These are phyloP conservation scores for Eublepharis macularius DNA, from an alignment of 2,113 vertebrate genomes.

Conservation along the genomic window DNA sequence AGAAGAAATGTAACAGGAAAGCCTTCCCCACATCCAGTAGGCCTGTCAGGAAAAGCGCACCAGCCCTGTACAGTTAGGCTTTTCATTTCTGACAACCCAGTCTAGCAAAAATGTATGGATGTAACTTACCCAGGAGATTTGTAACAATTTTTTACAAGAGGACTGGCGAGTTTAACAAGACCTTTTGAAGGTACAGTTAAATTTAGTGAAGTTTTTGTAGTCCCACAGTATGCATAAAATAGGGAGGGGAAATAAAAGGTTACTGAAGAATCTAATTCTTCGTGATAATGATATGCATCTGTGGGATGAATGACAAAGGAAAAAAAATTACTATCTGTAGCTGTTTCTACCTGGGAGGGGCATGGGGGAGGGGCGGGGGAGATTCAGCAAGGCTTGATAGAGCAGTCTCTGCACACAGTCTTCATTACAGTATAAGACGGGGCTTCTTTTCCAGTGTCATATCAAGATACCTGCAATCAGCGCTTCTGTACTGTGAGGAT, in stretches of 20 bases:
- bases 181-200: not conserved
- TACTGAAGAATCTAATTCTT: not conserved
- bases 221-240: slow-evolving; percentile 6
- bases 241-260: not conserved
- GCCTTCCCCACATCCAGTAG: not conserved
- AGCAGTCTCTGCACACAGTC: not conserved
- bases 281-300: slow-evolving; percentile 3
- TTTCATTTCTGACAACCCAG: not conserved
- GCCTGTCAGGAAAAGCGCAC: not conserved
- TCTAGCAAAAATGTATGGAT: not conserved
- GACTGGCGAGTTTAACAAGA: not conserved
- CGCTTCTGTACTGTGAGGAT: not conserved
- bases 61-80: not conserved
- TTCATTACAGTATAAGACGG: not conserved
- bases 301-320: slow-evolving; percentile 5
- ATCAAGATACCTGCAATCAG: not conserved
- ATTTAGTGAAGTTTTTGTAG: slow-evolving; percentile 6
- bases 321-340: not conserved
- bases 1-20: not conserved
- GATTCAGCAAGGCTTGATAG: not conserved
- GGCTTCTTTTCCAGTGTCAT: not conserved
- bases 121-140: not conserved
- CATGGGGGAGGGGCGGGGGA: not conserved
- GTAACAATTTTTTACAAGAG: not conserved
- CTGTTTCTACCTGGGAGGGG: not conserved